These are phyloP conservation scores for Thera obeliscata DNA, from an alignment of 2,888 invertebrate species.

Conservation along the genomic window DNA sequence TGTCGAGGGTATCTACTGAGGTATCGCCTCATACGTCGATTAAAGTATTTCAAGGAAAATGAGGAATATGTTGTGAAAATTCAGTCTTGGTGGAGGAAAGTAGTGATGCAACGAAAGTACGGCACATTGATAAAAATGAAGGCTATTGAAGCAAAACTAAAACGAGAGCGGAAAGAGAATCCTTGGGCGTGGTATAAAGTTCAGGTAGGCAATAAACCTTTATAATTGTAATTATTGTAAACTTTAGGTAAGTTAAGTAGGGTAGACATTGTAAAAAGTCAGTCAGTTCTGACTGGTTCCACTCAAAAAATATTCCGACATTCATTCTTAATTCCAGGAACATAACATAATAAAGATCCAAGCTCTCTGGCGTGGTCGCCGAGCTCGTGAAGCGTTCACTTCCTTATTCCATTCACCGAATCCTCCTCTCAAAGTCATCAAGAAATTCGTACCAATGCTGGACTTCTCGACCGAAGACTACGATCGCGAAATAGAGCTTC, in stretches of 20 bases:
- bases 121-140: constrained; percentile 73
- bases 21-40: constrained; percentile 68
- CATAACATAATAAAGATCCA: constrained; percentile 86
- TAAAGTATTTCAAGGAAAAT: constrained; percentile 71
- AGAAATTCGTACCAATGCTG: constrained; percentile 88
- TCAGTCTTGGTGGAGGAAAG: constrained; percentile 87
- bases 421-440: constrained; percentile 85
- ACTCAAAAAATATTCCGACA: not conserved
- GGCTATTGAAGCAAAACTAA: constrained; percentile 68
- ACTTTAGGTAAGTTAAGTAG: too few relatives aligned
- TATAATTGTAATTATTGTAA: too few relatives aligned
- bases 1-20: constrained; percentile 85
- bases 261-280: too few relatives aligned
- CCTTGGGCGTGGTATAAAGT: constrained; percentile 80
- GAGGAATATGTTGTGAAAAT: constrained; percentile 74
- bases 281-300: not conserved
- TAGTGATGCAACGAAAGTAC: constrained; percentile 74
- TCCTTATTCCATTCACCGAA: constrained; percentile 83
- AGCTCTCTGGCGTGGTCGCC: constrained; percentile 87
- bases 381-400: constrained; percentile 86
- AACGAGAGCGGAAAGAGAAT: constrained; percentile 67
- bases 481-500: constrained; percentile 87
- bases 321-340: constrained; percentile 64
- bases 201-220: constrained; percentile 61
- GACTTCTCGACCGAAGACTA: constrained; percentile 90